phyloP scores from a whole-genome alignment of 2,113 vertebrate species.

The Neodon shergylaensis region DNA sequence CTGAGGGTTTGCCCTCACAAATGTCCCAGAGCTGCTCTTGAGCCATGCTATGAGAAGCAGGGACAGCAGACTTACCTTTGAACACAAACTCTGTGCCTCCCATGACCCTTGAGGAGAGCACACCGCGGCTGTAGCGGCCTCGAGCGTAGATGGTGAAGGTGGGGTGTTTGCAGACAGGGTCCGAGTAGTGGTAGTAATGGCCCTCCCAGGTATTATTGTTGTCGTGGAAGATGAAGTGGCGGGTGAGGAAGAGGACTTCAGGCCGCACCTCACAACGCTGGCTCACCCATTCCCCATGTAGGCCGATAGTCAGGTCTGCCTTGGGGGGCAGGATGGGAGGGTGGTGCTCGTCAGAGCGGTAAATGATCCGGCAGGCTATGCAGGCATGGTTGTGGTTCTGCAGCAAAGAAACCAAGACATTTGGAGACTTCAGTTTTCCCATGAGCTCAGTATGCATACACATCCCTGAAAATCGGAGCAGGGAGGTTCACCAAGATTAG shows the following conservation, averaged over 20 bases:
- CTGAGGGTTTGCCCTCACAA: neutral
- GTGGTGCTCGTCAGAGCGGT: constrained; percentile 92
- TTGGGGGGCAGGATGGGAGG: constrained; percentile 94
- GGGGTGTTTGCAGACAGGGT: constrained; percentile 96
- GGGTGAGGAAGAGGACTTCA: constrained; percentile 96
- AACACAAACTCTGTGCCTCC: constrained; percentile 97
- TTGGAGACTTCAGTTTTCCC: neutral
- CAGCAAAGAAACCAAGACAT: neutral
- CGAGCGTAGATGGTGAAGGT: constrained; percentile 97
- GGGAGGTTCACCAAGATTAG: too few species aligned
- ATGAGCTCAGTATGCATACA: accelerated
- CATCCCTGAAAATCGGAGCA: neutral
- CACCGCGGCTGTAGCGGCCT: constrained; percentile 94
- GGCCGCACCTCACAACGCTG: constrained; percentile 97
- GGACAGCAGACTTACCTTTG: constrained; percentile 89
- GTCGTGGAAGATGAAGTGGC: constrained; percentile 97
- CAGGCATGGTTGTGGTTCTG: constrained; percentile 94
- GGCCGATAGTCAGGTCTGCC: constrained; percentile 90
- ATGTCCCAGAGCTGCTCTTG: neutral
- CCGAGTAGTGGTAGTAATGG: constrained; percentile 97
- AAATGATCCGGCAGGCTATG: constrained; percentile 93
- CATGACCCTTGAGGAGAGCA: constrained; percentile 92
- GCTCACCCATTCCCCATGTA: constrained; percentile 97
- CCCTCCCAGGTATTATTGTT: constrained; percentile 98
- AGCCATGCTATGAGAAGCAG: accelerated